Base-by-base conservation (phyloP, 2,113 vertebrate species). In the Hydrochoerus hydrochaeris region DNA sequence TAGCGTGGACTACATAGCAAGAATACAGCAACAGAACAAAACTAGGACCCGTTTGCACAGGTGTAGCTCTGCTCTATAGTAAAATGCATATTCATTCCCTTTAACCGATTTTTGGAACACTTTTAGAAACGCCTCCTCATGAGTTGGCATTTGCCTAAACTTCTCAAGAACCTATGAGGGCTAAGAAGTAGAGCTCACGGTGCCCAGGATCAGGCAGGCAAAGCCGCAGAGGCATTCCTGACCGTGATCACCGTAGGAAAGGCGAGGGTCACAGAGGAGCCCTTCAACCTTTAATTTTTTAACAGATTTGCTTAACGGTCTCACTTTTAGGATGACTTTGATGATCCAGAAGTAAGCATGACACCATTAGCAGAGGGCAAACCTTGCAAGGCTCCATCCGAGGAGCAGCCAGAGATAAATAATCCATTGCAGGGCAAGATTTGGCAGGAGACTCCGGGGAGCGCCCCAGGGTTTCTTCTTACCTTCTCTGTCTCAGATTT, bases 401-500 rank as follows among this genome's bases (percentile, higher is more conserved):
- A 69, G 12, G 71, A 65, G 28, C 69, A 44, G 24, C 92, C 35
- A 24, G 38, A 96, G 90, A 63, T 57, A 94, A 93, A 87, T 32
- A 71, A 77, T 17, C 75, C 65, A 41, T 7, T 24, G 3, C 28
- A 65, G 71, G 75, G 67, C 52, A 78, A 41, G 32, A 73, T 20
- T 30, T 91, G 91, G 52, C 67, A 12, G 6, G 54, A 41, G 19
- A 20, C 35, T 84, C 82, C 11, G 2, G 88, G 49, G 46, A 88
- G 41, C 2, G 4, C 20, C 32, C 58, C 24, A 41, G 28, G 58
- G 24, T 49, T 30, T 44, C 35, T 65, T 58, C 41, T 89, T 67
- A 94, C 49, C 80, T 90, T 93, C 49, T 86, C 84, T 7, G 28
- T 46, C 91, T 91, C 86, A 86, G 71, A 83, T 89, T 95, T 92